These are phyloP conservation scores for Lasiommata megera DNA, from an alignment of 2,888 invertebrate species.

Conservation along the genomic window DNA sequence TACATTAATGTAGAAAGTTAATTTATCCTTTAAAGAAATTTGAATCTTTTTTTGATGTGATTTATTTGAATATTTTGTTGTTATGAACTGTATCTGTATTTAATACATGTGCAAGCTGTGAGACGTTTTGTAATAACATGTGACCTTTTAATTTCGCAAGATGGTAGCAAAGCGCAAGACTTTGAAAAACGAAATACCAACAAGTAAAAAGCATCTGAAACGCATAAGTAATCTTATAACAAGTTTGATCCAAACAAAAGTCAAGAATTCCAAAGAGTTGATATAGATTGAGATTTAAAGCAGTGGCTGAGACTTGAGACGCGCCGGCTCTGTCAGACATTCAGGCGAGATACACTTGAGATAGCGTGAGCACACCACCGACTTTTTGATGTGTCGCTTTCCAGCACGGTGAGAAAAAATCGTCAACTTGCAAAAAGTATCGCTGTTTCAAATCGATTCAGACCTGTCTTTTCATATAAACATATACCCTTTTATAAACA, in stretches of 20 bases:
- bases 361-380: not conserved
- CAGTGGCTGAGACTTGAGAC: not conserved
- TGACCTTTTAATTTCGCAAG: not conserved
- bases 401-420: not conserved
- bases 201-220: not conserved
- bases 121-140: no score
- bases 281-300: slow-evolving; percentile 3
- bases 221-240: slow-evolving; percentile 8
- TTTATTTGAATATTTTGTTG: no score
- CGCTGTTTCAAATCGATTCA: no score
- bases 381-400: not conserved
- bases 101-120: no score
- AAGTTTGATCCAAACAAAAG: slow-evolving; percentile 2
- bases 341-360: not conserved
- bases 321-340: slow-evolving; percentile 2
- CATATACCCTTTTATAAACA: no score
- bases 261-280: slow-evolving; percentile 1
- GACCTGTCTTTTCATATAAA: no score
- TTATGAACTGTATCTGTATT: no score
- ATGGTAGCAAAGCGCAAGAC: not conserved
- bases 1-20: no score
- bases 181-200: not conserved
- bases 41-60: no score
- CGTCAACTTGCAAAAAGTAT: no score
- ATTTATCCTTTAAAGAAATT: no score